Evolutionary conservation across 1,140 invertebrate genomes (phyloP).

Genomic region (Panagrolaimus sp.): DNA sequence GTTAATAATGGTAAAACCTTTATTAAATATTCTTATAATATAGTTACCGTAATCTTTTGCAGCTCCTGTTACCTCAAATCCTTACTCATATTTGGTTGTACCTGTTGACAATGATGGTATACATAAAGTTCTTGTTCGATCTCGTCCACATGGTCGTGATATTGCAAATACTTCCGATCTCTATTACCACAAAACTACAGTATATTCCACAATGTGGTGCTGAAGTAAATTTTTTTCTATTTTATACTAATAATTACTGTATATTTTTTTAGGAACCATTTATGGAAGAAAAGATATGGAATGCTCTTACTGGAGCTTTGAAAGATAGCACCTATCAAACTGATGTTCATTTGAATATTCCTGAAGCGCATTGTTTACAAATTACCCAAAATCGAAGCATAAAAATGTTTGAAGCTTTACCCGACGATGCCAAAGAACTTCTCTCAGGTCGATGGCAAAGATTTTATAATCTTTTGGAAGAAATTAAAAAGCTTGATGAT

Average conservation of each 20-base stretch:
- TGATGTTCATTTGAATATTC: neutral
- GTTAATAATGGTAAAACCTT: neutral
- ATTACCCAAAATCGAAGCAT: neutral
- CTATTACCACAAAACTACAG: neutral
- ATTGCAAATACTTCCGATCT: neutral
- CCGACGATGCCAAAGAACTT: neutral
- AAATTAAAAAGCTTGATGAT: neutral
- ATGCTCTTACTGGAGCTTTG: neutral
- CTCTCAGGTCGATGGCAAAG: neutral
- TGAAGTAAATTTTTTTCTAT: neutral
- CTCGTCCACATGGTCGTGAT: neutral
- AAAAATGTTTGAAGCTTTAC: neutral
- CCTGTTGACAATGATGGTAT: neutral
- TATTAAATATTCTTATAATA: too few relatives aligned
- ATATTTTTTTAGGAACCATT: neutral
- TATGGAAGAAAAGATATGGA: conserved; percentile 7
- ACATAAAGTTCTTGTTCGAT: conserved; percentile 5
- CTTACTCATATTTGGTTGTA: neutral
- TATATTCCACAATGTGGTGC: conserved; percentile 3
- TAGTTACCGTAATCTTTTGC: too few relatives aligned
- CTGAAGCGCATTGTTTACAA: neutral
- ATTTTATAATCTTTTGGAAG: neutral
- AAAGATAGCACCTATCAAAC: neutral
- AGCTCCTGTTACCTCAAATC: neutral
- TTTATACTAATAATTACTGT: too few relatives aligned